phyloP scores from a whole-genome alignment of 1,140 invertebrate species.

The Dinoponera quadriceps region DNA sequence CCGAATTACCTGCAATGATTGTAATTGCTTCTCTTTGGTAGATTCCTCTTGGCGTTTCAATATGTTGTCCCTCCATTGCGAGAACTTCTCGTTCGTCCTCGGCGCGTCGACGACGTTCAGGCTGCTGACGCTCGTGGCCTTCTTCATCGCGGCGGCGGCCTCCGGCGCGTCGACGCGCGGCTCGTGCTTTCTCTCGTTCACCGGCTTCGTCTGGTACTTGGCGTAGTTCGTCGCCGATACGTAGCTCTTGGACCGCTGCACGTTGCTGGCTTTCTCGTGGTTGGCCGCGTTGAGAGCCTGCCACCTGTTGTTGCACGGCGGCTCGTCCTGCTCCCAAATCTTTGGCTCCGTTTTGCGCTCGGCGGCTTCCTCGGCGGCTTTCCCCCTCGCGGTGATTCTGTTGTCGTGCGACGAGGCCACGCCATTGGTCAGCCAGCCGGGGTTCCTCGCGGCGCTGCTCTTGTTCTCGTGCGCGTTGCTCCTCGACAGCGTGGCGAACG shows the following conservation, averaged over 20 bases:
- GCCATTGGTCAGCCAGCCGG: constrained; percentile 30
- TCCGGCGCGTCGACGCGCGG: background rate
- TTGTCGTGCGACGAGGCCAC: constrained; percentile 24
- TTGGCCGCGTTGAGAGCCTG: constrained; percentile 31
- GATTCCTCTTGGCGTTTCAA: constrained; percentile 78
- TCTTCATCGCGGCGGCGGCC: constrained; percentile 40
- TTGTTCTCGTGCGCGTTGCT: constrained; percentile 56
- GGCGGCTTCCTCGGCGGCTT: background rate
- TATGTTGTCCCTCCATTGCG: constrained; percentile 82
- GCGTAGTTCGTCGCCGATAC: constrained; percentile 76
- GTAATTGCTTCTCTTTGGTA: constrained; percentile 80
- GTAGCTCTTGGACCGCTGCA: constrained; percentile 83
- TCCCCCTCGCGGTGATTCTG: background rate
- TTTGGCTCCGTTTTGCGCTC: constrained; percentile 58
- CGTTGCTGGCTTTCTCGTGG: constrained; percentile 60
- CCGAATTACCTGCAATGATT: constrained; percentile 79
- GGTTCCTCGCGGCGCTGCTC: background rate
- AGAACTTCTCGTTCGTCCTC: constrained; percentile 78
- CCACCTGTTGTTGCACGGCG: constrained; percentile 45
- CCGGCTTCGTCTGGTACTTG: constrained; percentile 70
- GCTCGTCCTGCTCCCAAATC: constrained; percentile 22
- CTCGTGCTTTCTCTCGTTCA: constrained; percentile 15
- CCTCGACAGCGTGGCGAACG: constrained; percentile 71
- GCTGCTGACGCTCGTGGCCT: constrained; percentile 71
- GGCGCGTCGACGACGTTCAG: constrained; percentile 59